Evolutionary conservation across 2,797 vertebrate genomes (phyloP).

Genomic region (Scolopax bukidnonensis): DNA sequence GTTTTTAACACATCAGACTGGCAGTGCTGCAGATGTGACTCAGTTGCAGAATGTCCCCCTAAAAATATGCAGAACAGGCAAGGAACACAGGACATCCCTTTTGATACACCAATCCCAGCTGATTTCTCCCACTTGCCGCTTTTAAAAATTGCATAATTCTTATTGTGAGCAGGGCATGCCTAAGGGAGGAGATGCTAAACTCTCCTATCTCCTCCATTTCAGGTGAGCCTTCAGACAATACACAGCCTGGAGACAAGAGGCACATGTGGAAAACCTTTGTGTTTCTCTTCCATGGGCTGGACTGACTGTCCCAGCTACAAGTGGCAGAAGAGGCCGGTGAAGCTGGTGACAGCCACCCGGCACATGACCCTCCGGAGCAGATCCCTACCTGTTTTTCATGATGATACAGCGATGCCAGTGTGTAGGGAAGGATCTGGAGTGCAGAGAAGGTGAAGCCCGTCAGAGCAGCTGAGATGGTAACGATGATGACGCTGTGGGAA

Average conservation of each 20-base stretch:
- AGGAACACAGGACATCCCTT: background rate
- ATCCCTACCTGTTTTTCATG: constrained; percentile 82
- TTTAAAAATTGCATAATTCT: background rate
- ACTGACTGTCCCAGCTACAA: background rate
- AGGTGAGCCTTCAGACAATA: background rate
- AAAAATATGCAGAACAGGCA: rapidly evolving
- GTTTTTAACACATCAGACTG: background rate
- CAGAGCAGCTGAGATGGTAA: constrained; percentile 82
- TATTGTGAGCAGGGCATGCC: background rate
- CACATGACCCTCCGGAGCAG: background rate
- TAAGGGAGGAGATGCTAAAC: background rate
- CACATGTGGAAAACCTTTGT: background rate
- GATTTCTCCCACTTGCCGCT: background rate
- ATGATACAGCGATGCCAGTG: constrained; percentile 86
- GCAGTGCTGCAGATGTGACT: background rate
- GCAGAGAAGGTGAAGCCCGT: constrained; percentile 87
- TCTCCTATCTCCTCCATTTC: background rate
- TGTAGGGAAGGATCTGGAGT: constrained; percentile 88
- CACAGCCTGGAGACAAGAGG: background rate
- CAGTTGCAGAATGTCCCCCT: background rate
- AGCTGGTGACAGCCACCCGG: background rate
- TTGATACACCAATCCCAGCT: background rate
- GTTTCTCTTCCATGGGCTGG: background rate
- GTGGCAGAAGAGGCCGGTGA: background rate
- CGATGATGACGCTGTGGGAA: constrained; percentile 78